These are phyloP conservation scores for Koerneria pararmatus DNA, from an alignment of 2,888 invertebrate genomes.

Conservation along the genomic window DNA sequence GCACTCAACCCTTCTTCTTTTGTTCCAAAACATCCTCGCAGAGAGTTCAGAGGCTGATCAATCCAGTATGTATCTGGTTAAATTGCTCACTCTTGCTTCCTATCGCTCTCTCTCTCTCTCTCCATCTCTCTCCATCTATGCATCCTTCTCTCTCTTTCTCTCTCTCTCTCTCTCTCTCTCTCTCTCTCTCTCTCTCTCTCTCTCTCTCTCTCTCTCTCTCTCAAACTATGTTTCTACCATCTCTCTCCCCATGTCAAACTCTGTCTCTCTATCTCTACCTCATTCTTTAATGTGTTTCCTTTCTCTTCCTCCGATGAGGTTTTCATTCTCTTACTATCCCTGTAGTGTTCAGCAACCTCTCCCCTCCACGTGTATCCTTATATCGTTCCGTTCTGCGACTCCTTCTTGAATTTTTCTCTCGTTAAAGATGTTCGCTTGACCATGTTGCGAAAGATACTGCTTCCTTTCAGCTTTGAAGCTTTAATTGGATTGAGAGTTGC, in stretches of 20 bases:
- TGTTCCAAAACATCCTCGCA: no score
- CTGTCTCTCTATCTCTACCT: not conserved
- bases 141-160: slow-evolving; percentile 5
- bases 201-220: not conserved
- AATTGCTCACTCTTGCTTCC: not conserved
- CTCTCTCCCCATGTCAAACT: not conserved
- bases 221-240: not conserved
- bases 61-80: no score
- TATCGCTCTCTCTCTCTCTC: slow-evolving; percentile 10
- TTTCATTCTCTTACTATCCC: not conserved
- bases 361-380: not conserved
- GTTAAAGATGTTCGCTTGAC: no score
- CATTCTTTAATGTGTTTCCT: not conserved
- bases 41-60: no score
- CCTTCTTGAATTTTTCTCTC: not conserved
- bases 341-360: not conserved
- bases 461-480: no score
- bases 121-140: not conserved
- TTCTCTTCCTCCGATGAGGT: not conserved
- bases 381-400: not conserved
- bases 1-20: not conserved
- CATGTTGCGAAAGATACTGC: no score
- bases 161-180: slow-evolving; percentile 3
- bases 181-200: not conserved
- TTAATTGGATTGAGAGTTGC: no score